Base-by-base conservation (phyloP, 2,888 invertebrate species). In the Calameuta pallipes region DNA sequence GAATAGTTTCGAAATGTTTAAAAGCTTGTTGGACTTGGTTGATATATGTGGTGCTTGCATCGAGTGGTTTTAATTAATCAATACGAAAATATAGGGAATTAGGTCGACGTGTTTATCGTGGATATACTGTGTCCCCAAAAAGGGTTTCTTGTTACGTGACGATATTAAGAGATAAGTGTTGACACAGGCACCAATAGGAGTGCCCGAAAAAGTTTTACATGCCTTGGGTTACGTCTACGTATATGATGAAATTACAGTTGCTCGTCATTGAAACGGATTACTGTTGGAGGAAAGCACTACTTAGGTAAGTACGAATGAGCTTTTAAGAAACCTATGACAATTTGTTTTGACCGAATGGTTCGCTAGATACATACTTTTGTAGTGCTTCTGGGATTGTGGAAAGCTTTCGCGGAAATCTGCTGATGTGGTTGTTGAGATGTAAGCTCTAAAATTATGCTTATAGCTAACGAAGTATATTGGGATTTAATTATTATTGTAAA, bases 171-270 rank as follows among this genome's bases (percentile, higher is more conserved):
- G 15, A 69, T 74, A 15, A 15, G 37, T 74, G 34, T 74, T 73
- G 73, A 73, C 76, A 56, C 69, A 81, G 80, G 73, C 69, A 82
- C 69, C 73, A 23, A 56, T 71, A 56, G 41, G 78, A 79, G 74
- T 34, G 70, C 75, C 76, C 74, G 36, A 80, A 75, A 76, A 75
- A 73, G 80, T 82, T 70, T 84, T 83, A 37, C 80, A 82, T 83
- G 83, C 75, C 81, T 82, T 79, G 80, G 84, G 79, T 82, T 76
- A 83, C 85, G 82, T 85, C 87, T 71, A 81, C 86, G 79, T 90
- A 89, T 88, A 90, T 89, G 87, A 90, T 90, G 90, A 90, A 90
- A 90, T 88, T 90, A 80, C 90, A 90, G 87, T 80, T 90, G 82
- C 84, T 90, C 76, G 90, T 90, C 79, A 90, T 90, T 82, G 90